Percentiles rank a stretch among this genome's conserved stretches.
Conservation (phyloP, 1,140 invertebrate species). For the Cyclina sinensis region DNA sequence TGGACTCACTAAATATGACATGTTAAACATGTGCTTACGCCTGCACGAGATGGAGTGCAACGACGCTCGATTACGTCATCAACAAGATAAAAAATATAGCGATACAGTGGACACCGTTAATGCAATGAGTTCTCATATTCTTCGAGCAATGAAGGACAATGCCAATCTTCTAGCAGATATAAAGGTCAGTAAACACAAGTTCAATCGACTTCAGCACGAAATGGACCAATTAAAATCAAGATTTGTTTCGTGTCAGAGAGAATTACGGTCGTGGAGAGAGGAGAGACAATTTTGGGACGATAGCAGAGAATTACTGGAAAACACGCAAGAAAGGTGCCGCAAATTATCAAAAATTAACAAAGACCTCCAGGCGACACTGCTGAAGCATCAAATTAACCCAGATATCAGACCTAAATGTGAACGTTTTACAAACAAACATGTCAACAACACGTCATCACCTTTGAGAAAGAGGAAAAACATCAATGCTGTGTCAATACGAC, state of each 20-base stretch:
- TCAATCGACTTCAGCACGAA: slow-evolving; percentile 15
- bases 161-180: slow-evolving; percentile 33
- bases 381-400: not conserved
- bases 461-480: not conserved
- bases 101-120: not conserved
- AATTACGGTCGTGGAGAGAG: not conserved
- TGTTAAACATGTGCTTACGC: not conserved
- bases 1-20: not conserved
- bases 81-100: slow-evolving; percentile 38
- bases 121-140: not conserved
- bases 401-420: not conserved
- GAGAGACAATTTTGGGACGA: slow-evolving; percentile 1
- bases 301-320: not conserved
- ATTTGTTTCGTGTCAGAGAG: slow-evolving; percentile 35
- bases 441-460: not conserved
- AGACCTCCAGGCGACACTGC: not conserved
- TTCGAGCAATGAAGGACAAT: slow-evolving; percentile 1
- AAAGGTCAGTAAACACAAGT: not conserved
- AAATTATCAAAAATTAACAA: slow-evolving; percentile 35
- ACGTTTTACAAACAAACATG: not conserved
- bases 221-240: not conserved
- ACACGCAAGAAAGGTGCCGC: not conserved
- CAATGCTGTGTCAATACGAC: slow-evolving; percentile 43
- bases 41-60: not conserved
- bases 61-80: not conserved